Conservation (phyloP, 1,140 invertebrate species). For the Schlechtendalia chinensis region DNA sequence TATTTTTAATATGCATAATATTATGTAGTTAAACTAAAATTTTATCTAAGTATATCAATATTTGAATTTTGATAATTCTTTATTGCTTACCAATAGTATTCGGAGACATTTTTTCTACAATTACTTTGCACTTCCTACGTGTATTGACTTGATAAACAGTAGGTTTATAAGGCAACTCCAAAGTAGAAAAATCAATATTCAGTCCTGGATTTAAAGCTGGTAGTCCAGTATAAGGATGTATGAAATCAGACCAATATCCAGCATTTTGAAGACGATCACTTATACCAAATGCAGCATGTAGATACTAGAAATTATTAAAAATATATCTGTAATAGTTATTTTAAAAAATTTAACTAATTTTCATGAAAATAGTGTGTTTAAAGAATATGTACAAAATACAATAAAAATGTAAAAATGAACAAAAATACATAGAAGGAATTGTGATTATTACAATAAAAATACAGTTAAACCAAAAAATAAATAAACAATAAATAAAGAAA, state of each 20-base stretch:
- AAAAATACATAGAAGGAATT: no score
- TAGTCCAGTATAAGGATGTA: slow-evolving; percentile 66
- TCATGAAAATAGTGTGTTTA: no score
- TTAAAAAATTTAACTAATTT: no score
- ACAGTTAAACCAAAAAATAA: no score
- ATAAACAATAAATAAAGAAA: no score
- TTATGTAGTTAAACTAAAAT: no score
- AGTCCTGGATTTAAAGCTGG: slow-evolving; percentile 56
- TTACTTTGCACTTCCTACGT: slow-evolving; percentile 35
- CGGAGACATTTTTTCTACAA: slow-evolving; percentile 26
- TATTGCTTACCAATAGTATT: slow-evolving; percentile 39
- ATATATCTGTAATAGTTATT: no score
- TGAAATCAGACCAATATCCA: slow-evolving; percentile 70
- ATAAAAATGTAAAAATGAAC: no score
- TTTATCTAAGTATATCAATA: no score
- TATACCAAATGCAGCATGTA: slow-evolving; percentile 56
- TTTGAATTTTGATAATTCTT: neutral
- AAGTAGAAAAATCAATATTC: slow-evolving; percentile 58
- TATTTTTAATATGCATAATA: no score
- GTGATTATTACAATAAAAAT: no score
- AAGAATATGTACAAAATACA: no score
- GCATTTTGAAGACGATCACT: slow-evolving; percentile 55
- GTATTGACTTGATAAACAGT: slow-evolving; percentile 39
- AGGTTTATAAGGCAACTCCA: slow-evolving; percentile 44
- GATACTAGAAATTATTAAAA: slow-evolving; percentile 53